Conservation (phyloP, 2,797 vertebrate genomes). For the Danio albolineatus region DNA sequence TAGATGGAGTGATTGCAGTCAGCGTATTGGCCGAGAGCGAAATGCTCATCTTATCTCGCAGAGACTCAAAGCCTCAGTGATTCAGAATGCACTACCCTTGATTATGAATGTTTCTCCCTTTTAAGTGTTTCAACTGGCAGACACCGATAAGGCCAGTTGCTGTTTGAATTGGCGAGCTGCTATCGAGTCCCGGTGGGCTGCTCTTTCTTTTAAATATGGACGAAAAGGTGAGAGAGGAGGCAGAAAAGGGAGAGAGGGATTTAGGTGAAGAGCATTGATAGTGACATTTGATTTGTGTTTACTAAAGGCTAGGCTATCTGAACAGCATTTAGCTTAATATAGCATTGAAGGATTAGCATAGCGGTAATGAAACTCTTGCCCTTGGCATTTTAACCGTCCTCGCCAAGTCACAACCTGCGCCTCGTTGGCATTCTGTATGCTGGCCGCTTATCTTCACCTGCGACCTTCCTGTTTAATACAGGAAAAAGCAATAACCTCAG, state of each 20-base stretch:
- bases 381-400: constrained; percentile 35
- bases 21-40: constrained; percentile 2
- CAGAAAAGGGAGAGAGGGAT: constrained; percentile 4
- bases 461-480: constrained; percentile 17
- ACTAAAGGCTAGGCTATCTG: constrained; percentile 34
- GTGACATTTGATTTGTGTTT: constrained; percentile 50
- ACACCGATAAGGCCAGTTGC: constrained; percentile 21
- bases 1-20: constrained; percentile 31
- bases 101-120: constrained; percentile 34
- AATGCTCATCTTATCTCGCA: constrained; percentile 20
- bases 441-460: constrained; percentile 18
- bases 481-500: neutral
- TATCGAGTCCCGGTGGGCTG: neutral
- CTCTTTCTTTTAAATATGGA: constrained; percentile 19
- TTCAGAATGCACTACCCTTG: constrained; percentile 33
- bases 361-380: constrained; percentile 35
- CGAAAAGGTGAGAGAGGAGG: constrained; percentile 14
- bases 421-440: constrained; percentile 38
- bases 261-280: constrained; percentile 38
- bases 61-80: constrained; percentile 24
- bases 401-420: constrained; percentile 9
- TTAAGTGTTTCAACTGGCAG: constrained; percentile 39
- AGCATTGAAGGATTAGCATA: constrained; percentile 37
- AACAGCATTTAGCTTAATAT: constrained; percentile 37
- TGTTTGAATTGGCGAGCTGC: constrained; percentile 28